phyloP scores from a whole-genome alignment of 1,140 invertebrate species.

The Neoseiulus cucumeris region DNA sequence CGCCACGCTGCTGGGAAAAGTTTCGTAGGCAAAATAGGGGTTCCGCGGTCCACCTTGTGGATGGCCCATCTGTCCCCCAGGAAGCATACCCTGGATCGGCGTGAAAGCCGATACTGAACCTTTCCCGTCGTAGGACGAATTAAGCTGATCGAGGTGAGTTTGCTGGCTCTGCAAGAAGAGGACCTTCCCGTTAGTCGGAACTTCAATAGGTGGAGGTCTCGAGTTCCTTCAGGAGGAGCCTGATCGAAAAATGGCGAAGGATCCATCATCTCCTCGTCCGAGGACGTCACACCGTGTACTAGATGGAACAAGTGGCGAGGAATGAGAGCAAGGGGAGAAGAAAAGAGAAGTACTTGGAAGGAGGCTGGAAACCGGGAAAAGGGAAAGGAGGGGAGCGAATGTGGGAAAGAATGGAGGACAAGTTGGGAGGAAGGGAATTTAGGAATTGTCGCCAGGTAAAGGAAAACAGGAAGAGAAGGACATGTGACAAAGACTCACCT shows the following conservation, averaged over 20 bases:
- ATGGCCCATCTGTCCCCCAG: conserved; percentile 19
- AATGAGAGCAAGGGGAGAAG: not conserved
- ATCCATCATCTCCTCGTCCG: no score
- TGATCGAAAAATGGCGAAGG: no score
- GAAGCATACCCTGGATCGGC: conserved; percentile 50
- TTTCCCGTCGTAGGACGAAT: conserved; percentile 27
- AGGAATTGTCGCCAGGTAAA: not conserved
- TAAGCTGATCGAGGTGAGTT: conserved; percentile 26
- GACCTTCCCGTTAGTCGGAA: no score
- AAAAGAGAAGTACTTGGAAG: not conserved
- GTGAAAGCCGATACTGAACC: conserved; percentile 55
- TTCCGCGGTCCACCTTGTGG: conserved; percentile 23
- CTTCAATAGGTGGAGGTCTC: no score
- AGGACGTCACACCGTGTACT: no score
- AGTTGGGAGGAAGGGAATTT: no score
- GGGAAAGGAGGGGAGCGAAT: no score
- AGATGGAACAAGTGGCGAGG: not conserved
- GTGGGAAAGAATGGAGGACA: no score
- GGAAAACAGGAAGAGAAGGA: not conserved
- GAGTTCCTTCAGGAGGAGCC: no score
- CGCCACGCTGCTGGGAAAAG: conserved; percentile 40
- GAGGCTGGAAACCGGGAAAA: not conserved
- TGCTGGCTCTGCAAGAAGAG: conserved; percentile 24
- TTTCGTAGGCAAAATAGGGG: conserved; percentile 67
- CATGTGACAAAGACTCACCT: not conserved